Percentiles rank a stretch among this genome's conserved stretches.
These are phyloP conservation scores for Diarsia dahlii DNA, from an alignment of 2,888 invertebrate species.

Conservation along the genomic window DNA sequence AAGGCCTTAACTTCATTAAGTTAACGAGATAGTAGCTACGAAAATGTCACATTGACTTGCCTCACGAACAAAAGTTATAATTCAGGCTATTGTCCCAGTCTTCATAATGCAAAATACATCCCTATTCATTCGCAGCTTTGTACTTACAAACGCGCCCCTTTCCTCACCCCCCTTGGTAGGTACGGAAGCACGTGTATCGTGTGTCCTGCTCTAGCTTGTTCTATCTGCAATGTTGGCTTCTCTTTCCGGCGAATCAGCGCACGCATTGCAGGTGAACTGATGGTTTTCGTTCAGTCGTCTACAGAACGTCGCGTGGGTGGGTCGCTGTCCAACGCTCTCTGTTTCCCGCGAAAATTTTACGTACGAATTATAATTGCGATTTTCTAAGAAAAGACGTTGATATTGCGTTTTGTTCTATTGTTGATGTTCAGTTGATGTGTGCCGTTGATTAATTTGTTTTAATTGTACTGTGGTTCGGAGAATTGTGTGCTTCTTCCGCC, in stretches of 20 bases:
- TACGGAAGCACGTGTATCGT: constrained; percentile 84
- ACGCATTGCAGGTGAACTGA: constrained; percentile 89
- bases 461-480: constrained; percentile 72
- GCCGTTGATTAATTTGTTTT: constrained; percentile 76
- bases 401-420: constrained; percentile 64
- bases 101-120: constrained; percentile 85
- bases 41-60: constrained; percentile 78
- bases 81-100: constrained; percentile 79
- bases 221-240: constrained; percentile 65
- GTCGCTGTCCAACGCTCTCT: constrained; percentile 71
- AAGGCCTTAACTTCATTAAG: constrained; percentile 73
- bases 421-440: constrained; percentile 77
- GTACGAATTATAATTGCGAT: constrained; percentile 64
- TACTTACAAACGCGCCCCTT: constrained; percentile 81
- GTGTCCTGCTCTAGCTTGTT: constrained; percentile 72
- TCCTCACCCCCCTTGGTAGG: constrained; percentile 82
- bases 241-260: constrained; percentile 84
- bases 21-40: constrained; percentile 71
- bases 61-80: constrained; percentile 81
- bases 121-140: constrained; percentile 85
- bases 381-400: constrained; percentile 61
- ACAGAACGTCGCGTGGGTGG: constrained; percentile 79
- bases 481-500: constrained; percentile 73
- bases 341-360: constrained; percentile 88
- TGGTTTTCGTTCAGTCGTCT: constrained; percentile 79